Conservation (phyloP, 2,113 vertebrate genomes). For the Gavia stellata region DNA sequence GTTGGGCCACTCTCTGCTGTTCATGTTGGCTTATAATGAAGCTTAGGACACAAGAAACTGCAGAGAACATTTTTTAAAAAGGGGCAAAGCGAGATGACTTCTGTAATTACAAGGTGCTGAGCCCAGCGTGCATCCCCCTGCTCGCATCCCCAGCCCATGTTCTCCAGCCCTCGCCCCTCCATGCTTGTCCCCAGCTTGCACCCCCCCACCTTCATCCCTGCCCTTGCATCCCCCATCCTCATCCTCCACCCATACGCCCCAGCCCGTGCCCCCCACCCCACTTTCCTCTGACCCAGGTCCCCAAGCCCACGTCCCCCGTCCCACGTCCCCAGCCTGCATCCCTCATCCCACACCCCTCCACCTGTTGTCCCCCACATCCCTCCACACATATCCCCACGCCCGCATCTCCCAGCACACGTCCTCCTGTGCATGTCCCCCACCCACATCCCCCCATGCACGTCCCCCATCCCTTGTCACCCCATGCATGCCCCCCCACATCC, state of each 20-base stretch:
- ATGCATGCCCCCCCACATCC: not conserved
- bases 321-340: not conserved
- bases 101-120: not conserved
- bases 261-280: no score
- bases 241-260: not conserved
- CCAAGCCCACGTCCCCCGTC: not conserved
- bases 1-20: no score
- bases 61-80: not conserved
- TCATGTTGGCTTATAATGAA: not conserved
- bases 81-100: not conserved
- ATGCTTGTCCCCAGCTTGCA: no score
- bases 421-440: not conserved
- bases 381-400: no score
- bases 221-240: not conserved
- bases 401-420: not conserved
- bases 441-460: not conserved
- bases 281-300: not conserved
- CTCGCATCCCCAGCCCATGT: rapidly evolving
- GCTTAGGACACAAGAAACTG: not conserved
- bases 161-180: not conserved
- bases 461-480: not conserved
- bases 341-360: not conserved
- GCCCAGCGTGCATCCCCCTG: not conserved
- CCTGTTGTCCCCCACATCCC: no score
- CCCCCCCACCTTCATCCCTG: not conserved